These are phyloP conservation scores for Rhagoletis zephyria DNA, from an alignment of 1,140 invertebrate species.

Conservation along the genomic window DNA sequence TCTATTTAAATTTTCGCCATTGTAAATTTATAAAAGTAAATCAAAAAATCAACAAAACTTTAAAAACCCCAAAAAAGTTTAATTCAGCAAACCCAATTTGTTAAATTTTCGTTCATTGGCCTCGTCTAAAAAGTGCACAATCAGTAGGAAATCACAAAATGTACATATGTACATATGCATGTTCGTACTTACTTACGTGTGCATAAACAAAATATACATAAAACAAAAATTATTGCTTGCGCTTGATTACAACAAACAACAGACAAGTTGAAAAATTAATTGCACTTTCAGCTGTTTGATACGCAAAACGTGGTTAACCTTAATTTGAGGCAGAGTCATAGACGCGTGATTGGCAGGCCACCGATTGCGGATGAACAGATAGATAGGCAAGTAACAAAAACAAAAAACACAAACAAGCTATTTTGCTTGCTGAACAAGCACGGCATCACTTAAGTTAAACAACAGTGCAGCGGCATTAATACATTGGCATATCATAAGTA, in stretches of 20 bases:
- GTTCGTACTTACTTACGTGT: not conserved
- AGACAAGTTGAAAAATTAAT: constrained; percentile 24
- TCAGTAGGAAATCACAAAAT: not conserved
- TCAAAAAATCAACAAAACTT: not conserved
- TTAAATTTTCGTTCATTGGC: constrained; percentile 17
- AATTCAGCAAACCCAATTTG: constrained; percentile 6
- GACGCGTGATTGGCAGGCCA: constrained; percentile 1
- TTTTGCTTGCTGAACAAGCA: constrained; percentile 3
- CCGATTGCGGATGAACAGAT: constrained; percentile 19
- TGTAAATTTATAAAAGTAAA: not conserved
- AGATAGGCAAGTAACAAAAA: not conserved
- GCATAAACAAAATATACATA: not conserved
- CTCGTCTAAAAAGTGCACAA: not conserved
- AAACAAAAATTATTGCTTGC: not conserved
- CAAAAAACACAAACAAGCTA: constrained; percentile 22
- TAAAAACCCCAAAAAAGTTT: not conserved
- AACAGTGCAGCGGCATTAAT: not conserved
- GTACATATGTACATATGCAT: not conserved
- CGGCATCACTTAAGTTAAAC: constrained; percentile 36
- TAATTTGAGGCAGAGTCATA: constrained; percentile 7
- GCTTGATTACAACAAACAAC: not conserved
- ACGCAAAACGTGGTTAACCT: constrained; percentile 46
- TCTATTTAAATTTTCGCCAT: too few relatives aligned
- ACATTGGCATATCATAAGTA: not conserved
- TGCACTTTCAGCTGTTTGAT: constrained; percentile 47